Evolutionary conservation across 1,140 invertebrate species (phyloP), one percentile per base, ranked within the genome.

Genomic region (Sycobia sp.): DNA sequence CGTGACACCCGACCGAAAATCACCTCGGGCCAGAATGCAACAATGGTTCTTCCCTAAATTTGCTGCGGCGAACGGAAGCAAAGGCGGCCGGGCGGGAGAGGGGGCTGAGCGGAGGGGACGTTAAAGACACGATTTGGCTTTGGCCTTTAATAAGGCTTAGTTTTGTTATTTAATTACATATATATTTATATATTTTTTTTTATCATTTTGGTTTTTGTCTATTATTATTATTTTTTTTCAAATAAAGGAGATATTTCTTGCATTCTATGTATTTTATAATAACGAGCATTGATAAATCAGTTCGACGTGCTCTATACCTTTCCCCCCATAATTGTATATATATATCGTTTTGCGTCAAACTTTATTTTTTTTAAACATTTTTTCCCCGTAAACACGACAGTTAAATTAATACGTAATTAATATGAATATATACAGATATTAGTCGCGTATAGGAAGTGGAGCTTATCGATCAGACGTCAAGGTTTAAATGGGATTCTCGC

Each of bases 1-100:
- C 76, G 76, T 79, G 71, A 77, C 76, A 70, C 69, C 62, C 44
- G 51, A 69, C 67, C 64, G 66, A 76, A n/a, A 76, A 76, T 75
- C 75, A 70, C 58, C 67, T 65, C 69, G n/a, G n/a, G n/a, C n/a
- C 57, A 47, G 67, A 58, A 62, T 65, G 36, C 54, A 49, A 36
- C 50, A 43, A 34, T 32, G 44, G 63, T 58, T 67, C 55, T 71
- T 68, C 65, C 62, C 49, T 59, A 60, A 57, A 61, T 65, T 44
- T 47, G 38, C 54, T 27, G n/a, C n/a, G 39, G 41, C 49, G 57
- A 62, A 67, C 65, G 62, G 60, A 59, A 63, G 53, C 47, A 16
- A 53, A 62, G 50, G 47, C n/a, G n/a, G n/a, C n/a, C n/a, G n/a
- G n/a, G n/a, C n/a, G n/a, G n/a, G n/a, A n/a, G n/a, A n/a, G n/a